Evolutionary conservation across 2,113 vertebrate species (phyloP).

Genomic region (Pandion haliaetus): DNA sequence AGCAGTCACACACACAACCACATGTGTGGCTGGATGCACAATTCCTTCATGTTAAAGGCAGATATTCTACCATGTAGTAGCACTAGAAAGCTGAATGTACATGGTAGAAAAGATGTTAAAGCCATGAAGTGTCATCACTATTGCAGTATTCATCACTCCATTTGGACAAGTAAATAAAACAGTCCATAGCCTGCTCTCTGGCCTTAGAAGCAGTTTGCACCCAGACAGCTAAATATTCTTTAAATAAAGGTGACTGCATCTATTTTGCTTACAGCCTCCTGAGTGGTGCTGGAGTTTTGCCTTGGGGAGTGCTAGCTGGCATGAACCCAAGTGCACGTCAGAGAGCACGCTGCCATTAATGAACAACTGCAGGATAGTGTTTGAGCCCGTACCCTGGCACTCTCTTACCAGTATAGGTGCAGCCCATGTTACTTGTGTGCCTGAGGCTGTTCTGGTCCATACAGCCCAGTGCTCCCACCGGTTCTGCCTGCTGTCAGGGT

Average conservation of each 20-base stretch:
- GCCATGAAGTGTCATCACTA: background rate
- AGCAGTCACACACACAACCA: background rate
- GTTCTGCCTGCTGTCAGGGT: background rate
- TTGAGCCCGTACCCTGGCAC: background rate
- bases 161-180: background rate
- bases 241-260: background rate
- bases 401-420: too few relatives aligned
- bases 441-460: background rate
- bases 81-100: background rate
- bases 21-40: fast-evolving
- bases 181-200: background rate
- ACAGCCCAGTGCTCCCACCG: background rate
- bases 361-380: background rate
- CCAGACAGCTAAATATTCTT: background rate
- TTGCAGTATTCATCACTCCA: background rate
- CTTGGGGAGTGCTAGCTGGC: background rate
- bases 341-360: background rate
- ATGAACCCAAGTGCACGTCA: background rate
- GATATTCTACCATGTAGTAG: background rate
- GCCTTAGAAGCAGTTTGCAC: background rate
- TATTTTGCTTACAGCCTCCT: background rate
- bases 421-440: background rate
- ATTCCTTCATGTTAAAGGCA: background rate
- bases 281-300: background rate
- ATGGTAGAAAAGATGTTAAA: background rate